Percentiles rank a stretch among this genome's conserved stretches.
phyloP scores from a whole-genome alignment of 2,888 invertebrate species.

The Elmis aenea region DNA sequence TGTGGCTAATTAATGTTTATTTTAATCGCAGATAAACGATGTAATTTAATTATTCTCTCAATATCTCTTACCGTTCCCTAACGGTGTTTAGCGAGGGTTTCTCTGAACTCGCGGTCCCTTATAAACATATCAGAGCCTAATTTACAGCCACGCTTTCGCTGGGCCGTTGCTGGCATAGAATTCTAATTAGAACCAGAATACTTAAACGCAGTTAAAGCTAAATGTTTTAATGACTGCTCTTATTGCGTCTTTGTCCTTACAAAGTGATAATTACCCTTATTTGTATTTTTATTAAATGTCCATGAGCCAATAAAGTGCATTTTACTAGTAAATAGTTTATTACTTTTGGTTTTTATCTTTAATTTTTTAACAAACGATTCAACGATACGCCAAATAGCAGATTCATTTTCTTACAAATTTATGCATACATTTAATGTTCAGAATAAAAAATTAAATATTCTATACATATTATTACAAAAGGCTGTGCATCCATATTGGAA shows the following conservation, averaged over 20 bases:
- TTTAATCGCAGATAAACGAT: constrained; percentile 19
- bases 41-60: constrained; percentile 18
- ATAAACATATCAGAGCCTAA: constrained; percentile 20
- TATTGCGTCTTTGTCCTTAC: constrained; percentile 11
- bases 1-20: constrained; percentile 19
- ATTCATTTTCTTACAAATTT: no score
- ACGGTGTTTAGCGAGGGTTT: constrained; percentile 15
- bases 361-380: no score
- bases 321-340: no score
- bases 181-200: constrained; percentile 17
- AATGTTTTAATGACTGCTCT: constrained; percentile 14
- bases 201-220: constrained; percentile 6
- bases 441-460: no score
- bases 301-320: no score
- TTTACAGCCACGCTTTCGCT: constrained; percentile 16
- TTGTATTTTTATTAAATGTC: no score
- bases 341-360: no score
- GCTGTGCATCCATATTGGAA: no score
- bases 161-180: constrained; percentile 14
- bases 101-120: constrained; percentile 18
- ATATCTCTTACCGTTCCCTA: constrained; percentile 17
- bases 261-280: constrained; percentile 9
- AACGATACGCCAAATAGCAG: no score
- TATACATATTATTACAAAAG: no score
- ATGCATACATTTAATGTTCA: no score